Evolutionary conservation across 2,113 vertebrate species (phyloP), one percentile per base, ranked within the genome.

Genomic region (Blennius ocellaris): DNA sequence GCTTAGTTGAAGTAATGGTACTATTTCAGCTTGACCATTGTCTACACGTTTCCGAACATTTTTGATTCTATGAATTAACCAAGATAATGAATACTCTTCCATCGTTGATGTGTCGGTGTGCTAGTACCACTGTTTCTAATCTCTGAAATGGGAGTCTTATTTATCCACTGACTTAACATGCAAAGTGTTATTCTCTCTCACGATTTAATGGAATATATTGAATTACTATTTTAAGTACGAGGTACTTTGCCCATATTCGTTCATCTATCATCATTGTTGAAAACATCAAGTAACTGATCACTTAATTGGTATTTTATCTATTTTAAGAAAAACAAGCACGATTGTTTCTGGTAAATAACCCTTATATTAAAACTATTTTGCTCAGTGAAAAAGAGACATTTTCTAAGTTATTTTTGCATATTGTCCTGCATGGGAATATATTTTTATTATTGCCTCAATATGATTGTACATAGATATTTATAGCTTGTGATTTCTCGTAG

Each of bases 361-460:
- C 82, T 86, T 90, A 50, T 81, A 84, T 83, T 75, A 81, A 83
- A 89, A 84, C 79, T 89, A 90, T 90, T 93, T 89, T 92, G 84
- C 83, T 91, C 74, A 78, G 70, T 88, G 73, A 89, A 30, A 30
- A 89, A 90, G 80, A 90, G 74, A 91, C 67, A 89, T 88, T 89
- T 90, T 92, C 50, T 87, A 90, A 85, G 80, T 92, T 88, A 91
- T 91, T 92, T 92, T 93, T 93, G 81, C 89, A 92, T 85, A 89
- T 73, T 85, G 82, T 87, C 79, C 81, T 77, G 83, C 84, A 85
- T 86, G 86, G 72, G 63, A 86, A 90, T 90, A 81, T 85, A 88
- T 92, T 87, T 91, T 90, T 89, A 88, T 87, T 85, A 84, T 76
- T 78, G 75, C 83, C 75, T 78, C 77, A 69, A 51, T 74, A 83